Conservation (phyloP, 2,113 vertebrate species). For the Turnix velox region DNA sequence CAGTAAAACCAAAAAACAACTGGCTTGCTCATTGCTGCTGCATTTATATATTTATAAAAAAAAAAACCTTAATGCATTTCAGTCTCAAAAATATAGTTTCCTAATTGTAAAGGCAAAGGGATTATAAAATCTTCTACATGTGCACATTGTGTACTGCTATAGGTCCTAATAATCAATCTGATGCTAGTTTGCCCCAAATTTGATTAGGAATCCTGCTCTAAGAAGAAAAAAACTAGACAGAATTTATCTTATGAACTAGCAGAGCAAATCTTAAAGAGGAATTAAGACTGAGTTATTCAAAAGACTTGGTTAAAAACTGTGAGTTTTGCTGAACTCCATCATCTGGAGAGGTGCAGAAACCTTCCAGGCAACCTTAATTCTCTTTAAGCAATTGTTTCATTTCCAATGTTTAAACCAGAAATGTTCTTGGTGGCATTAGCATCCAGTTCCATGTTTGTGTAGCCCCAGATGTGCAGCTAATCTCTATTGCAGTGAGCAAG, state of each 20-base stretch:
- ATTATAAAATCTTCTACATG: neutral
- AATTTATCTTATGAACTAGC: neutral
- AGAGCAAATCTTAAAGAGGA: neutral
- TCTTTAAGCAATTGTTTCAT: neutral
- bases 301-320: neutral
- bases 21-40: neutral
- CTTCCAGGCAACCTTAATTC: neutral
- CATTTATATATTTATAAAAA: neutral
- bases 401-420: neutral
- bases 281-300: neutral
- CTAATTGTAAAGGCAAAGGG: neutral
- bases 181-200: neutral
- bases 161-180: neutral
- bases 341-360: neutral
- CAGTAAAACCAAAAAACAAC: neutral
- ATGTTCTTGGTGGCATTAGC: neutral
- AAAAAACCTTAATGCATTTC: neutral
- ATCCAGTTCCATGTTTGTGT: neutral
- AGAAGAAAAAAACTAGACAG: neutral
- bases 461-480: neutral
- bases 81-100: neutral
- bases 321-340: neutral
- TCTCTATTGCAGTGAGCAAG: neutral
- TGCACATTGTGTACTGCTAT: neutral
- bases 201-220: neutral